Base-by-base conservation (phyloP, 2,888 invertebrate genomes). In the Lypha dubia region DNA sequence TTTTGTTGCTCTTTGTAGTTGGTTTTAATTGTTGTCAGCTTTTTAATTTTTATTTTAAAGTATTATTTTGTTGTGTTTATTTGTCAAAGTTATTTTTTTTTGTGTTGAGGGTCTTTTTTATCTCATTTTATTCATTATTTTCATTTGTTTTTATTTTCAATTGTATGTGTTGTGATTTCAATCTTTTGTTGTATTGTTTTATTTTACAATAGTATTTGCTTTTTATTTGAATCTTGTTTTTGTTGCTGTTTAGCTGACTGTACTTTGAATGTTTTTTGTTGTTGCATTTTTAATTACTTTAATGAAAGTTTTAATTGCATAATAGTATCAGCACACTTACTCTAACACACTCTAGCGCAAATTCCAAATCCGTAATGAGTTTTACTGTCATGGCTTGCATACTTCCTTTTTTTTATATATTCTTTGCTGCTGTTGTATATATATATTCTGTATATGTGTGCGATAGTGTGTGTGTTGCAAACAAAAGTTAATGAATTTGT, bases 281-380 rank as follows among this genome's bases (percentile, higher is more conserved):
- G 89, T 90, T 90, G 88, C 90, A 89, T 88, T 90, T 90, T 91
- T 91, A 90, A 90, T 91, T 90, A 90, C 90, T 91, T 90, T 90
- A 91, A 90, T 91, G 90, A 91, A 90, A 90, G 89, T 91, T 90
- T 91, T 90, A 90, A 90, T 90, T 90, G 90, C 90, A 88, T 89
- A 79, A 83, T 75, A 71, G 80, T 60, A 77, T 49, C 38, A 65
- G 68, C 80, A 76, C 67, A 67, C 74, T 74, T 46, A 79, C 28
- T 51, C 53, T 53, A 24, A 62, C 56, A 68, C 58, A 73, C 44
- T 74, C 51, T 67, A 28, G 24, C 56, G 73, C 56, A 79, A 67
- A 63, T 75, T 71, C 71, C 62, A 83, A 79, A 70, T 79, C 79
- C 70, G 74, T 79, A 83, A 74, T 79, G 74, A 83, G 74, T 79